Evolutionary conservation across 2,113 vertebrate genomes (phyloP).

Genomic region (Copsychus sechellarum): DNA sequence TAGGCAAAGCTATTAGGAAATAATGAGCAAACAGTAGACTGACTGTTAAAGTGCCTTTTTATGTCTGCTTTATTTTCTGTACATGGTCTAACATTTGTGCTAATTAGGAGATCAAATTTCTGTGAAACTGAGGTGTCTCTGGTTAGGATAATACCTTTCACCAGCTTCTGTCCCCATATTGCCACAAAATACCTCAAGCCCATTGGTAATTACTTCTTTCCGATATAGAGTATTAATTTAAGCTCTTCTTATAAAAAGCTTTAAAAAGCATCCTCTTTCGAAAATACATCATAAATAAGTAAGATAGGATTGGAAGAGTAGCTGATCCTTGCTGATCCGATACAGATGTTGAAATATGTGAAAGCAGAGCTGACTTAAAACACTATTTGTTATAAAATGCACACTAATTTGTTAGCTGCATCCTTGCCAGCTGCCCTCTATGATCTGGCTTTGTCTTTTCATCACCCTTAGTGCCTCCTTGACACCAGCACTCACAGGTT

Average conservation of each 20-base stretch:
- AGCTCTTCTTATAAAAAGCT: conserved; percentile 51
- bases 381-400: background rate
- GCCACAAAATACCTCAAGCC: background rate
- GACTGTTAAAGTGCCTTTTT: background rate
- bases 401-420: background rate
- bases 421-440: background rate
- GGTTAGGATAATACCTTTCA: background rate
- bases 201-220: conserved; percentile 9
- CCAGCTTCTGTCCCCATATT: background rate
- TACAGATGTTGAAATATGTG: conserved; percentile 24
- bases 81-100: background rate
- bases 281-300: conserved; percentile 42
- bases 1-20: background rate
- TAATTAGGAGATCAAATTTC: conserved; percentile 5
- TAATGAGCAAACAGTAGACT: background rate
- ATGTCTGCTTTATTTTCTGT: background rate
- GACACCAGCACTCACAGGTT: background rate
- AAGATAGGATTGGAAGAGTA: conserved; percentile 44
- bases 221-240: background rate
- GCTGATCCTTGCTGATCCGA: conserved; percentile 26
- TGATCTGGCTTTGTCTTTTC: background rate
- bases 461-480: background rate
- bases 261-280: conserved; percentile 28
- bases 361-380: conserved; percentile 33
- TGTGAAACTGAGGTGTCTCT: background rate